Evolutionary conservation across 2,113 vertebrate species (phyloP).

Genomic region (Nycticorax nycticorax): DNA sequence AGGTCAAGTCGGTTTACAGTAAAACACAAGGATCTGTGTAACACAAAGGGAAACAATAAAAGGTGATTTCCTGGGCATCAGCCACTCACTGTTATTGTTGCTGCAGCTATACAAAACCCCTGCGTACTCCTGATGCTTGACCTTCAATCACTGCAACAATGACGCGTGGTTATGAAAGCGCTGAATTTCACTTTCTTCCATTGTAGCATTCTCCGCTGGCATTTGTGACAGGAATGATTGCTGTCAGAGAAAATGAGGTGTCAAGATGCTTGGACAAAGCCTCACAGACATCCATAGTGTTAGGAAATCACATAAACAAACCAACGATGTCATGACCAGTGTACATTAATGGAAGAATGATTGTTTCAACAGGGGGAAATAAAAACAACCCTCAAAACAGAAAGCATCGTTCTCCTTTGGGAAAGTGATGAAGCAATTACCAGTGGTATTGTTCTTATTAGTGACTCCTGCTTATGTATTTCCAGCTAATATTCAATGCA

Average conservation of each 20-base stretch:
- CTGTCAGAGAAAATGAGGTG: slow-evolving; percentile 39
- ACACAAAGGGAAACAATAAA: slow-evolving; percentile 36
- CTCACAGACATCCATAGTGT: background rate
- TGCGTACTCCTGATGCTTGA: background rate
- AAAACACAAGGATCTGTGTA: slow-evolving; percentile 24
- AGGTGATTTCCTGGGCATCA: slow-evolving; percentile 38
- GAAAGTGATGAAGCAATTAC: background rate
- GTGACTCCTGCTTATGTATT: background rate
- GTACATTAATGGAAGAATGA: background rate
- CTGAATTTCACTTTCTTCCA: slow-evolving; percentile 18
- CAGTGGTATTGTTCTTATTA: background rate
- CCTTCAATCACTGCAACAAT: slow-evolving; percentile 31
- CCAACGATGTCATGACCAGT: background rate
- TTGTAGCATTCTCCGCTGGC: background rate
- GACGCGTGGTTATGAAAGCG: background rate
- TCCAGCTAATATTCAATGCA: background rate
- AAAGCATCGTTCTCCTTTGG: background rate
- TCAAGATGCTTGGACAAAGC: slow-evolving; percentile 22
- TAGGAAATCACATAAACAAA: slow-evolving; percentile 16
- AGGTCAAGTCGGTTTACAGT: background rate
- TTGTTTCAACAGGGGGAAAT: background rate
- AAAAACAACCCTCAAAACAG: background rate
- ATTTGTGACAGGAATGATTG: slow-evolving; percentile 21
- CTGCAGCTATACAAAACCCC: background rate
- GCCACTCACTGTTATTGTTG: background rate